These are phyloP conservation scores for Notodonta ziczac DNA, from an alignment of 2,888 invertebrate genomes.

Conservation along the genomic window DNA sequence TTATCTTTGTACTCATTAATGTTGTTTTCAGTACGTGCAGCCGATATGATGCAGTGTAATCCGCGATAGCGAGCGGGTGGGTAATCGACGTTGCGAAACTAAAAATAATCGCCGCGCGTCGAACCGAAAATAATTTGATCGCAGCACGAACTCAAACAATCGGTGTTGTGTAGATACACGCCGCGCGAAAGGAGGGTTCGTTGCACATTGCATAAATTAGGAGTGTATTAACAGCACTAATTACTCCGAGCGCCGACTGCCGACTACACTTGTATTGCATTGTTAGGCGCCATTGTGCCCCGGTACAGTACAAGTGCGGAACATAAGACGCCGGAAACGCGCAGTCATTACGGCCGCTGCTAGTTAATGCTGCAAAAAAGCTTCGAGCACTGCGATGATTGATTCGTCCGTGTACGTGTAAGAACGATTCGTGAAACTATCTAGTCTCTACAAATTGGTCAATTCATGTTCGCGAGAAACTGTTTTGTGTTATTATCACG, in stretches of 20 bases:
- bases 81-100: slow-evolving; percentile 56
- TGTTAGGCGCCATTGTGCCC: slow-evolving; percentile 60
- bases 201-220: slow-evolving; percentile 59
- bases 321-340: slow-evolving; percentile 57
- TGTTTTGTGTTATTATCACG: slow-evolving; percentile 63
- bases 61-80: slow-evolving; percentile 47
- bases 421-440: slow-evolving; percentile 66
- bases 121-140: slow-evolving; percentile 59
- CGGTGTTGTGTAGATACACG: slow-evolving; percentile 24
- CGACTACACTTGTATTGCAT: slow-evolving; percentile 61
- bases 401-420: slow-evolving; percentile 58
- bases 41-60: slow-evolving; percentile 51
- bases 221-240: slow-evolving; percentile 65
- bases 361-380: slow-evolving; percentile 59
- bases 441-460: slow-evolving; percentile 70
- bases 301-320: slow-evolving; percentile 44
- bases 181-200: slow-evolving; percentile 32
- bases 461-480: slow-evolving; percentile 65
- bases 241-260: slow-evolving; percentile 61
- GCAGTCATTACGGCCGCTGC: slow-evolving; percentile 57
- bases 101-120: slow-evolving; percentile 60
- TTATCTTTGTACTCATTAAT: slow-evolving; percentile 48
- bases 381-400: slow-evolving; percentile 62
- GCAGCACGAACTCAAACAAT: slow-evolving; percentile 57
- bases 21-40: slow-evolving; percentile 57